phyloP scores from a whole-genome alignment of 2,888 invertebrate genomes.

The Erpobdella octoculata region DNA sequence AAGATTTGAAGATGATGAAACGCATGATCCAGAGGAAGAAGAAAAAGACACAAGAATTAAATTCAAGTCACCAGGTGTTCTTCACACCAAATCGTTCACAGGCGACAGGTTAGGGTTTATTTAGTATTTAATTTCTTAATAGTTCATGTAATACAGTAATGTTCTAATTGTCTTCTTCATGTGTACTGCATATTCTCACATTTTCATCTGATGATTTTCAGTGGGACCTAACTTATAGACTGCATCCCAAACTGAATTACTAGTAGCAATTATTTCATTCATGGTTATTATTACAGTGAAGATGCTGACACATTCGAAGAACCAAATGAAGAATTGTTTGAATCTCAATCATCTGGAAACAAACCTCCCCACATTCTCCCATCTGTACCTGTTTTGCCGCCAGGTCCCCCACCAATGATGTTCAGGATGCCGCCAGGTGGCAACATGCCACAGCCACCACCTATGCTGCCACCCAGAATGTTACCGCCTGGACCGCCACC shows the following conservation, averaged over 20 bases:
- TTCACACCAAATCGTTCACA: slow-evolving; percentile 44
- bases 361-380: slow-evolving; percentile 39
- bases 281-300: slow-evolving; percentile 65
- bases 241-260: no score
- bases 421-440: slow-evolving; percentile 46
- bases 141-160: slow-evolving; percentile 39
- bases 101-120: neutral
- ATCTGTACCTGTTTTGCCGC: slow-evolving; percentile 52
- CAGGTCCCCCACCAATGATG: slow-evolving; percentile 56
- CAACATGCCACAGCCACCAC: slow-evolving; percentile 42
- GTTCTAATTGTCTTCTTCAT: slow-evolving; percentile 44
- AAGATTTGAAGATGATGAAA: slow-evolving; percentile 60
- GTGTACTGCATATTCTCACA: no score
- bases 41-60: slow-evolving; percentile 46
- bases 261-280: no score
- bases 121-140: neutral
- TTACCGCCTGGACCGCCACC: slow-evolving; percentile 51
- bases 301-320: slow-evolving; percentile 59
- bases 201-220: no score
- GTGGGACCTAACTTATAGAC: no score
- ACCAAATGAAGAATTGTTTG: neutral
- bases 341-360: no score
- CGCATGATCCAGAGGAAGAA: slow-evolving; percentile 46
- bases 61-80: slow-evolving; percentile 31
- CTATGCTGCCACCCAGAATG: slow-evolving; percentile 46